A percentile compares a stretch with the other conserved stretches of the same genome.
Conservation (phyloP, 2,888 invertebrate genomes). For the Euproctis similis region DNA sequence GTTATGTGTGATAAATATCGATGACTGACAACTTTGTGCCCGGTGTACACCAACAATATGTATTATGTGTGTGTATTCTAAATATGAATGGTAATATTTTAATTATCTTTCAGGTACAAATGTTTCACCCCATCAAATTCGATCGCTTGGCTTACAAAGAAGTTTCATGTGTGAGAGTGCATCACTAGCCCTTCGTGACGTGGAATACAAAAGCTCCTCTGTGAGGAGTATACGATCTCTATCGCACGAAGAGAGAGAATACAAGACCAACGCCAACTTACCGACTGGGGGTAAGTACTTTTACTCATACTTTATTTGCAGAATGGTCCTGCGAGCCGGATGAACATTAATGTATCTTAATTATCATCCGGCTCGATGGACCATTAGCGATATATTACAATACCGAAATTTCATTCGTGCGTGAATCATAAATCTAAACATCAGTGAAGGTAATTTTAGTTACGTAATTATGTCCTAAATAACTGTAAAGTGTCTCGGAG, state of each 20-base stretch:
- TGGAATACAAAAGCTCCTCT: conserved; percentile 77
- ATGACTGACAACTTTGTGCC: too few relatives aligned
- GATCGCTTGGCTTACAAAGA: conserved; percentile 84
- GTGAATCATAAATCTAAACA: conserved; percentile 32
- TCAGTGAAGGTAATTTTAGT: conserved; percentile 29
- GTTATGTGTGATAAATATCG: too few relatives aligned
- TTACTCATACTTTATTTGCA: not conserved
- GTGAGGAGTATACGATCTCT: conserved; percentile 75
- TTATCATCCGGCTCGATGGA: too few relatives aligned
- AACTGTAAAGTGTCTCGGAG: conserved; percentile 49
- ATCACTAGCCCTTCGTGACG: conserved; percentile 59
- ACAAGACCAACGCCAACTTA: conserved; percentile 77
- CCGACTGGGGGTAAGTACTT: conserved; percentile 55
- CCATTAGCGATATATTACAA: too few relatives aligned
- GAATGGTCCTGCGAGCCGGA: too few relatives aligned
- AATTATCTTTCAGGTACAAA: conserved; percentile 68
- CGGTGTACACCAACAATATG: too few relatives aligned
- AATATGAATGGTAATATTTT: too few relatives aligned
- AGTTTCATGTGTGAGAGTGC: conserved; percentile 75
- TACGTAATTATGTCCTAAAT: conserved; percentile 53
- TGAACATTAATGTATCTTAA: too few relatives aligned
- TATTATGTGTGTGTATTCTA: too few relatives aligned
- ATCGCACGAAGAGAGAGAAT: conserved; percentile 76
- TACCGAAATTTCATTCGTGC: conserved; percentile 6
- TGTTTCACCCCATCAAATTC: conserved; percentile 79